Percentiles rank a stretch among this genome's conserved stretches.
Evolutionary conservation across 2,113 vertebrate genomes (phyloP).

Genomic region (Mohoua ochrocephala): DNA sequence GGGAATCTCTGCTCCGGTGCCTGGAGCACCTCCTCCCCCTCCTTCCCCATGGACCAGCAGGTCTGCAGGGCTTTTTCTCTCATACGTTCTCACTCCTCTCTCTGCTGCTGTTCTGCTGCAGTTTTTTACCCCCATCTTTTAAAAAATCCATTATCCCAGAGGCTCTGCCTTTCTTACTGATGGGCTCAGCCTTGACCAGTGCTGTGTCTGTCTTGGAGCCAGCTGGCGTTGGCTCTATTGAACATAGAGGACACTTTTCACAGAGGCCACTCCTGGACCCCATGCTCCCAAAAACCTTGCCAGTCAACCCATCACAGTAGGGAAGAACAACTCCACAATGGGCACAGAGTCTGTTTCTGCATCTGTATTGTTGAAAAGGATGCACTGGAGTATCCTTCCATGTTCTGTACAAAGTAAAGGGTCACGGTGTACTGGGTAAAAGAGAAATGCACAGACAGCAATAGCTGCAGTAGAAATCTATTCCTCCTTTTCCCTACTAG

Average conservation of each 20-base stretch:
- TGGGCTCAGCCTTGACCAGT: not conserved
- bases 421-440: not conserved
- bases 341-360: not conserved
- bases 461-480: not conserved
- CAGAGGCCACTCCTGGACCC: not conserved
- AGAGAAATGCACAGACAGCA: not conserved
- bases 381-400: not conserved
- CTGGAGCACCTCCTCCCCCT: not conserved
- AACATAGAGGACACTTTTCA: not conserved
- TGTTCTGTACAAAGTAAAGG: not conserved
- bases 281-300: not conserved
- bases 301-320: not conserved
- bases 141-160: not conserved
- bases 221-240: not conserved
- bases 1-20: not conserved
- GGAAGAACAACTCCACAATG: fast-evolving
- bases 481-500: not conserved
- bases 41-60: not conserved
- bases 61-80: not conserved
- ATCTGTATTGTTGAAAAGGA: not conserved
- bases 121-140: not conserved
- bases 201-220: not conserved
- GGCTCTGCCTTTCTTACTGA: not conserved
- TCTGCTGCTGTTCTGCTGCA: not conserved
- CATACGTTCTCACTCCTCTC: not conserved